A percentile compares a stretch with the other conserved stretches of the same genome.
Evolutionary conservation across 1,140 invertebrate genomes (phyloP).

Genomic region (Atta colombica): DNA sequence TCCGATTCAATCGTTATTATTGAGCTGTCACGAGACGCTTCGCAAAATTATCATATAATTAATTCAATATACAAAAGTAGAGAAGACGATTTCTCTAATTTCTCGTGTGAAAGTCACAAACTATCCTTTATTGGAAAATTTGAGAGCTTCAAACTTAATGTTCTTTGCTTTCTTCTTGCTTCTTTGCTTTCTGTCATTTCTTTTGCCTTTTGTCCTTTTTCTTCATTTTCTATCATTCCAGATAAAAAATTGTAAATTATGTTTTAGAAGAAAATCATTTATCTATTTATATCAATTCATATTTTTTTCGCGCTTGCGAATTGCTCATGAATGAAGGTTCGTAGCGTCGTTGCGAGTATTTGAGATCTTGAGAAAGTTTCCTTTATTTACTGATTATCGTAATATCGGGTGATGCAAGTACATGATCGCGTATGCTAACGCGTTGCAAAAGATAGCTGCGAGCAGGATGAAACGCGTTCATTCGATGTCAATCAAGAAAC

Average conservation of each 20-base stretch:
- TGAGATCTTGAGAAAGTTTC: constrained; percentile 45
- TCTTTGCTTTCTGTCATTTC: too few species aligned
- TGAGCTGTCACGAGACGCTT: constrained; percentile 16
- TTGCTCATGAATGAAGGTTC: not conserved
- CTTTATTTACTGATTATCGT: constrained; percentile 16
- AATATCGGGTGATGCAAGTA: constrained; percentile 41
- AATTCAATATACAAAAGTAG: not conserved
- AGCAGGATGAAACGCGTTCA: not conserved
- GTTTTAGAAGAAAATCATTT: too few species aligned
- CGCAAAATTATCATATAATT: not conserved
- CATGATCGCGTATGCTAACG: constrained; percentile 8
- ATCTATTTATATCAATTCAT: too few species aligned
- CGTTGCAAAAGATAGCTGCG: constrained; percentile 11
- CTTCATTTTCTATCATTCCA: too few species aligned
- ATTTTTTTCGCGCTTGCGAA: too few species aligned
- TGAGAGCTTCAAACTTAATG: too few species aligned
- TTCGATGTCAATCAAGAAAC: not conserved
- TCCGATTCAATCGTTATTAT: constrained; percentile 22
- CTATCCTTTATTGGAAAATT: not conserved
- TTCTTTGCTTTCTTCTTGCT: too few species aligned
- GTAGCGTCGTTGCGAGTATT: constrained; percentile 28
- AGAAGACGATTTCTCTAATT: not conserved
- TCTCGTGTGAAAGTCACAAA: not conserved
- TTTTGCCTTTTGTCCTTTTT: too few species aligned
- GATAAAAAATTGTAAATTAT: too few species aligned